Evolutionary conservation across 2,797 vertebrate species (phyloP), one percentile per base, ranked within the genome.

Genomic region (Ataeniobius toweri): DNA sequence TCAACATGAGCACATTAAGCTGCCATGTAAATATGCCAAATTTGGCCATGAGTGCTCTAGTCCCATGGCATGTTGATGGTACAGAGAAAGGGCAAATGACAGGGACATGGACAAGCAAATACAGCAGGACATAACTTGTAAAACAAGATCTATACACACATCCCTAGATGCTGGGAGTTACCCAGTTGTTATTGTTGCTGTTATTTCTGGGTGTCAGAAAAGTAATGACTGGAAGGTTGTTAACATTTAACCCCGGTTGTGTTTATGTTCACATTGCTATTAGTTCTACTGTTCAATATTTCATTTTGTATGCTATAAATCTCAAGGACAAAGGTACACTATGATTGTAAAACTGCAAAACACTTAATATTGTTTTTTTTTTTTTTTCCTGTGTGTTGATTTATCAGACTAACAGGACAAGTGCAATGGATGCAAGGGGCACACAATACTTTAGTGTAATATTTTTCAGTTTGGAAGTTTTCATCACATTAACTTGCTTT

Each of bases 321-420:
- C 69, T 48, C 68, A 77, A 88, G 84, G 80, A 82, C 87, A 78
- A 82, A 65, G 58, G 58, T 51, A 22, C 84, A 79, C 73, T 74
- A 65, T 80, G 74, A 78, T 55, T 74, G 65, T 74, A 75, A 56
- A 74, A 80, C 82, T 84, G 77, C 87, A 86, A 91, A 89, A 72
- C 78, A 76, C 41, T 63, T 69, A 1, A 58, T 71, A 14, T 36
- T 71, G 31, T 72, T 39, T 51, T 44, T 48, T 76, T 75, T 79
- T 31, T 24, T 68, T 71, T 67, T 22, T 67, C 68, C 63, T 9
- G 41, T 73, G 50, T 72, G 71, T 68, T 80, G 73, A 70, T 76
- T 74, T 69, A 69, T 16, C 24, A 48, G 26, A 14, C 36, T 18
- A 53, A 36, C 59, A 63, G 59, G 59, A 36, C 26, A 26, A 63